Evolutionary conservation across 1,140 invertebrate genomes (phyloP), one percentile per base, ranked within the genome.

Genomic region (Atta colombica): DNA sequence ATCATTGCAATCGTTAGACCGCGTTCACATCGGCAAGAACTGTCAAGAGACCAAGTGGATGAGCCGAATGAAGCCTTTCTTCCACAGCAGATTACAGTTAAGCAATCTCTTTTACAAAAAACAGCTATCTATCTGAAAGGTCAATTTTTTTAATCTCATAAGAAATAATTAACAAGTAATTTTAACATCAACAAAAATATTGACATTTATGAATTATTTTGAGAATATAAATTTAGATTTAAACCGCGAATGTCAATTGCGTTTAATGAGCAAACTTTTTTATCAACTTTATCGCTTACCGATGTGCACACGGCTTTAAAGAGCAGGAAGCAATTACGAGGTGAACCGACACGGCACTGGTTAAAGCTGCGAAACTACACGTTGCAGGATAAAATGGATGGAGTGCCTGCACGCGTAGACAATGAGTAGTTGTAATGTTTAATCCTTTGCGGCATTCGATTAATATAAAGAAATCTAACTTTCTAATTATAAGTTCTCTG

Each of bases 291-390:
- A 68, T 68, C 31, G n/a, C 49, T 68, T 58, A 51, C 65, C 65
- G 28, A 81, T 81, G 77, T 69, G 77, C 31, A 81, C 77, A 69
- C 21, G 21, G 51, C 65, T 6, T 69, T 81, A 69, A 58, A 81
- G 51, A n/a, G 51, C 51, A 63, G 31, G 16, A 39, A 81, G 77
- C 51, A 81, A 81, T 81, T 81, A 81, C 77, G 16, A 31, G 8
- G 65, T 25, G 51, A 81, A 81, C 49, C 49, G 65, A 81, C 31
- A 69, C 49, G 18, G 31, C n/a, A 55, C 31, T 31, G 58, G 65
- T 81, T 81, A 45, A 69, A 71, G 77, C 65, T 71, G 18, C 65
- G 63, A 80, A 81, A 71, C 31, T 69, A 39, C 65, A 81, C 21
- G 49, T 2, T 8, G 7, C 14, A 16, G 49, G 12, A 68, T 80